Evolutionary conservation across 2,113 vertebrate species (phyloP).

Genomic region (Myotis brandtii): DNA sequence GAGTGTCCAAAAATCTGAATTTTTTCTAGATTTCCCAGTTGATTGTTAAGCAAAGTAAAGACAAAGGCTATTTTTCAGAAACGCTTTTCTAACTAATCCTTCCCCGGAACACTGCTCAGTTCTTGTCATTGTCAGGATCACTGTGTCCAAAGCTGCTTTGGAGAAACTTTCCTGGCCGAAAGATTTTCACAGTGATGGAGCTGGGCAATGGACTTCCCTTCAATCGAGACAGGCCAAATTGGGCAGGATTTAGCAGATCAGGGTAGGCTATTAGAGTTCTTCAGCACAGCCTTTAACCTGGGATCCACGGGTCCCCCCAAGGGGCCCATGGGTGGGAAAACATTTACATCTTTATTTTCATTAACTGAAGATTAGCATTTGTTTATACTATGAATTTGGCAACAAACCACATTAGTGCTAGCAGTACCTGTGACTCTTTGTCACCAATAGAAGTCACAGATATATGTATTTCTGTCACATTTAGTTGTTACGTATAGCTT

Average conservation of each 20-base stretch:
- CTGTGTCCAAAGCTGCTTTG: neutral
- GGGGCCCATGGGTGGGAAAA: neutral
- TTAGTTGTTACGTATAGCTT: constrained; percentile 48
- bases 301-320: neutral
- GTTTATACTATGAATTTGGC: constrained; percentile 37
- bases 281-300: neutral
- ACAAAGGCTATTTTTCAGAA: constrained; percentile 26
- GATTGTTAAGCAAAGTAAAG: constrained; percentile 47
- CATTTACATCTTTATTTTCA: constrained; percentile 21
- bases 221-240: neutral
- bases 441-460: constrained; percentile 34
- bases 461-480: neutral
- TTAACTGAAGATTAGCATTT: constrained; percentile 2
- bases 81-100: neutral
- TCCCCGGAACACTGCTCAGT: neutral
- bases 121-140: neutral
- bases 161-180: neutral
- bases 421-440: neutral
- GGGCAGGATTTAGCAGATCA: neutral
- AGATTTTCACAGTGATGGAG: neutral
- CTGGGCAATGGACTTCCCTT: neutral
- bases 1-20: neutral
- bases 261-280: neutral
- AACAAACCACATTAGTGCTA: constrained; percentile 38
- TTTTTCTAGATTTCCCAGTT: constrained; percentile 11